Evolutionary conservation across 2,113 vertebrate genomes (phyloP).

Genomic region (Neotragus pygmaeus): DNA sequence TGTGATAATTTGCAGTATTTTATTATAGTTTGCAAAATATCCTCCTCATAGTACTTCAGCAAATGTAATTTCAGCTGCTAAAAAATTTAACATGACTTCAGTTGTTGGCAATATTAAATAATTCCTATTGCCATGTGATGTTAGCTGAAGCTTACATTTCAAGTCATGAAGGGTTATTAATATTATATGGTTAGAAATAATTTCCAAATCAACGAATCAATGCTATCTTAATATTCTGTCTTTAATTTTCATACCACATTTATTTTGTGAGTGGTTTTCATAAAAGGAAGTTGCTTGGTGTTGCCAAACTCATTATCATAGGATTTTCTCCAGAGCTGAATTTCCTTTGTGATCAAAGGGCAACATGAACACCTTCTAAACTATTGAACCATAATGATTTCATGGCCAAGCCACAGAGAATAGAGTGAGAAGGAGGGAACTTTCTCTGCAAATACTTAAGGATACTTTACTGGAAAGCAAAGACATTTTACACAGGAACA

Average conservation of each 20-base stretch:
- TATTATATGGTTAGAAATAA: neutral
- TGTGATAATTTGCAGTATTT: neutral
- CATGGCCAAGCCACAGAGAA: neutral
- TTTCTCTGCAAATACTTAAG: neutral
- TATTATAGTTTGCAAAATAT: neutral
- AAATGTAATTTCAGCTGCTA: slow-evolving; percentile 1
- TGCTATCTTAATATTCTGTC: neutral
- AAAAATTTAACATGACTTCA: neutral
- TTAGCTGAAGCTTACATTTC: slow-evolving; percentile 14
- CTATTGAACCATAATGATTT: neutral
- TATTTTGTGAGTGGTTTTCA: neutral
- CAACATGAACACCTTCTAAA: neutral
- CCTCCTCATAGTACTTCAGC: neutral
- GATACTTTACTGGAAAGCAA: neutral
- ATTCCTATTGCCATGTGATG: neutral
- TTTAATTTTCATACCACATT: slow-evolving; percentile 37
- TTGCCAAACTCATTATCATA: neutral
- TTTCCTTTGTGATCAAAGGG: neutral
- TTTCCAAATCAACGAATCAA: slow-evolving; percentile 41
- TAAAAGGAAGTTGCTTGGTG: neutral
- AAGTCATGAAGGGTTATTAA: neutral
- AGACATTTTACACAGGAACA: no score
- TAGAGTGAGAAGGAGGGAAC: neutral
- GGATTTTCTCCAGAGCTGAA: neutral
- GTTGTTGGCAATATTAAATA: neutral